phyloP scores from a whole-genome alignment of 1,140 invertebrate genomes.

The Halesus radiatus region DNA sequence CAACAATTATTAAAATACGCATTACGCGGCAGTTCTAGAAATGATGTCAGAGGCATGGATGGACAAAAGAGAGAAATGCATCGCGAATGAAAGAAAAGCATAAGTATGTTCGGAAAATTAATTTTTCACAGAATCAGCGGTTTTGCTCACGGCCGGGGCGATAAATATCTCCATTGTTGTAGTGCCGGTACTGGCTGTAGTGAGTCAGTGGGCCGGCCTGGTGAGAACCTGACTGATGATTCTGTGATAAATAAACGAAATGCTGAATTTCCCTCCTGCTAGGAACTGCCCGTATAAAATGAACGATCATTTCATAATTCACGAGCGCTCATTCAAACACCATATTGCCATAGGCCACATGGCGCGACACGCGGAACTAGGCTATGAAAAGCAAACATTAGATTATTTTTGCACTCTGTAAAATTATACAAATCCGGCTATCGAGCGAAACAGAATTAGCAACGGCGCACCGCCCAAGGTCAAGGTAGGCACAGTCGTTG shows the following conservation, averaged over 20 bases:
- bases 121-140: neutral
- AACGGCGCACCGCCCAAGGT: slow-evolving; percentile 20
- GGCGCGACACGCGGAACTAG: neutral
- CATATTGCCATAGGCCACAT: neutral
- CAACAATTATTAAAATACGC: too few relatives aligned
- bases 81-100: neutral
- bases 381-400: slow-evolving; percentile 18
- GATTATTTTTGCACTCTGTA: slow-evolving; percentile 12
- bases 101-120: neutral
- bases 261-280: neutral
- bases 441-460: slow-evolving; percentile 16
- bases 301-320: neutral
- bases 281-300: neutral
- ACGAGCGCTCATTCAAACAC: neutral
- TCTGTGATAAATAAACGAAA: neutral
- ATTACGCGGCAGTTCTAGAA: too few relatives aligned
- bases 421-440: slow-evolving; percentile 19
- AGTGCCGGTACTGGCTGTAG: neutral
- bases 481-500: neutral
- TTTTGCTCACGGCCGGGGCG: neutral
- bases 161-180: slow-evolving; percentile 7
- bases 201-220: too few relatives aligned
- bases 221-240: neutral
- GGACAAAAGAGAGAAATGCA: neutral
- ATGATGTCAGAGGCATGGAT: too few relatives aligned